Conservation (phyloP, 2,113 vertebrate species). For the Eurystomus gularis region DNA sequence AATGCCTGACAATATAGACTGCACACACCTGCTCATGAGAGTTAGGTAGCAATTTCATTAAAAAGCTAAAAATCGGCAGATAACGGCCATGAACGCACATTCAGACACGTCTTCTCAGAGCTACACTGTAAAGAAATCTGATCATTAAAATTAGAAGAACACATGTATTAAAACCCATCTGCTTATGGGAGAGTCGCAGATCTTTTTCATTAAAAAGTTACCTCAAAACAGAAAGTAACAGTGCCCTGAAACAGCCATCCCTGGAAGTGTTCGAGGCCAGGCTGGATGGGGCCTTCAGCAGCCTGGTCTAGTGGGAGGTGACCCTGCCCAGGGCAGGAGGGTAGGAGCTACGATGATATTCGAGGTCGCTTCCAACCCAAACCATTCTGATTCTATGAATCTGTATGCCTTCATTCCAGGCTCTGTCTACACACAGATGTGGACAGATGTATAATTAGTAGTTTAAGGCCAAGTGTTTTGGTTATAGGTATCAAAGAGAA, state of each 20-base stretch:
- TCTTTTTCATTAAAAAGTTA: background rate
- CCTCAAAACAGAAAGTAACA: background rate
- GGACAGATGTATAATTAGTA: background rate
- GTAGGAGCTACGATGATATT: no score
- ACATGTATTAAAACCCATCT: background rate
- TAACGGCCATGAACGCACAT: rapidly evolving
- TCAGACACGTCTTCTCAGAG: background rate
- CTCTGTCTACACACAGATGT: background rate
- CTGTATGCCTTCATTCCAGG: background rate
- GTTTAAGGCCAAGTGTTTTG: background rate
- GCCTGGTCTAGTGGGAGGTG: no score
- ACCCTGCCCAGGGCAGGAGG: no score
- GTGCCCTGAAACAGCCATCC: background rate
- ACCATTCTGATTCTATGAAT: background rate
- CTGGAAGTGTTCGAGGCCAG: background rate
- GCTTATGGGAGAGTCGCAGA: background rate
- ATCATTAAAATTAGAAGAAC: background rate
- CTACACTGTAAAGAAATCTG: background rate
- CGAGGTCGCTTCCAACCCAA: no score
- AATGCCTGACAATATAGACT: background rate
- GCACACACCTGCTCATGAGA: background rate
- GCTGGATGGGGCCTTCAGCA: background rate
- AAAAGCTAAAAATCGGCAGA: background rate
- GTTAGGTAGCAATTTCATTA: background rate
- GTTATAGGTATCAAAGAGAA: background rate